Conservation (phyloP, 2,797 vertebrate species). For the Tragelaphus eurycerus region DNA sequence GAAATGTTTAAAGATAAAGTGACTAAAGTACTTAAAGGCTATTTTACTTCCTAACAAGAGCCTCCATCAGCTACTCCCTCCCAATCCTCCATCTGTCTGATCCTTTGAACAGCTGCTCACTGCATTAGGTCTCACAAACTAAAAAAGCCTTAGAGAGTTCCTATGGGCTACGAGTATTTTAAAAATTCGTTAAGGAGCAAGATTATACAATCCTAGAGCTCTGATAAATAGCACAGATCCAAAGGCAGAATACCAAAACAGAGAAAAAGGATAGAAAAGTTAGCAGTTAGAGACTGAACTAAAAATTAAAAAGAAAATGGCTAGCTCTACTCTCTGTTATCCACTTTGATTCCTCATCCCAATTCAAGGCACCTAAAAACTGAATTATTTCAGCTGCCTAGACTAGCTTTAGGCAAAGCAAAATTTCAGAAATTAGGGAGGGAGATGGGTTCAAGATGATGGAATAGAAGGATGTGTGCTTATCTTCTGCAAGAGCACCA, state of each 20-base stretch:
- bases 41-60: not conserved
- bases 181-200: not conserved
- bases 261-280: not conserved
- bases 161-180: not conserved
- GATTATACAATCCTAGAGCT: not conserved
- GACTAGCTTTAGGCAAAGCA: not conserved
- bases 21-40: not conserved
- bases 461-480: not conserved
- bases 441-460: not conserved
- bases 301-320: not conserved
- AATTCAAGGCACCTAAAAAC: not conserved
- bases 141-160: not conserved
- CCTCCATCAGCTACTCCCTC: not conserved
- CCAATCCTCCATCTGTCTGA: not conserved
- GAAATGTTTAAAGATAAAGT: constrained; percentile 21
- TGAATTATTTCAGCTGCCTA: not conserved
- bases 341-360: not conserved
- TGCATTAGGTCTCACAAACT: not conserved
- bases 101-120: not conserved
- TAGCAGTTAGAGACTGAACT: not conserved
- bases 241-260: not conserved
- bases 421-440: not conserved
- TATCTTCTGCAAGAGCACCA: not conserved
- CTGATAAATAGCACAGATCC: not conserved
- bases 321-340: not conserved